These are phyloP conservation scores for Ceratotherium simum DNA, from an alignment of 2,113 vertebrate genomes.

Conservation along the genomic window DNA sequence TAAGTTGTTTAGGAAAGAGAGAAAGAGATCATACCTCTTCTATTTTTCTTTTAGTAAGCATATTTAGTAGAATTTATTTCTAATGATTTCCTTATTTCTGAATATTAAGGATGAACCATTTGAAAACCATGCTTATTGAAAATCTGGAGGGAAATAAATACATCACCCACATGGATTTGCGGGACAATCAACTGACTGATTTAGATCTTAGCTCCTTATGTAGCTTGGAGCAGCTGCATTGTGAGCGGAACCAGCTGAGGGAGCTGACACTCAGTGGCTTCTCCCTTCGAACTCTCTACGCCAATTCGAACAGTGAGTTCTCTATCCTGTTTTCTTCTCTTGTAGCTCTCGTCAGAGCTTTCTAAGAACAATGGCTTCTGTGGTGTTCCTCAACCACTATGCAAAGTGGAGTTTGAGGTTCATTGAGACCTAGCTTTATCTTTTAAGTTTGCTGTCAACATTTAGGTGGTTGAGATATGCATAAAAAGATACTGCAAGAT, in stretches of 20 bases:
- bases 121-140: conserved; percentile 88
- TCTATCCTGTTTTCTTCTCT: conserved; percentile 15
- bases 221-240: conserved; percentile 95
- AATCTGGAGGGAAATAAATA: conserved; percentile 91
- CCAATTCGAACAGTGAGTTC: conserved; percentile 93
- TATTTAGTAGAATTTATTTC: conserved; percentile 37
- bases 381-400: neutral
- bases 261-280: conserved; percentile 94
- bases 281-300: conserved; percentile 92
- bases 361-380: neutral
- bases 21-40: neutral
- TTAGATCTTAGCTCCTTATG: conserved; percentile 93
- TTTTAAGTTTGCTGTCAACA: neutral
- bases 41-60: conserved; percentile 25
- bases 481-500: conserved; percentile 38
- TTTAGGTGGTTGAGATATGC: neutral
- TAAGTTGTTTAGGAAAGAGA: conserved; percentile 33
- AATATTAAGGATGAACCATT: conserved; percentile 92
- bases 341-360: neutral
- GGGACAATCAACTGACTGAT: conserved; percentile 93
- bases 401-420: neutral
- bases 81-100: conserved; percentile 75
- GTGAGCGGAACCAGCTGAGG: conserved; percentile 94
- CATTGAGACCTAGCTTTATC: conserved; percentile 10
- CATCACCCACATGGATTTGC: conserved; percentile 93